These are phyloP conservation scores for Acipenser transmontanus DNA, from an alignment of 2,797 vertebrate genomes.

Conservation along the genomic window DNA sequence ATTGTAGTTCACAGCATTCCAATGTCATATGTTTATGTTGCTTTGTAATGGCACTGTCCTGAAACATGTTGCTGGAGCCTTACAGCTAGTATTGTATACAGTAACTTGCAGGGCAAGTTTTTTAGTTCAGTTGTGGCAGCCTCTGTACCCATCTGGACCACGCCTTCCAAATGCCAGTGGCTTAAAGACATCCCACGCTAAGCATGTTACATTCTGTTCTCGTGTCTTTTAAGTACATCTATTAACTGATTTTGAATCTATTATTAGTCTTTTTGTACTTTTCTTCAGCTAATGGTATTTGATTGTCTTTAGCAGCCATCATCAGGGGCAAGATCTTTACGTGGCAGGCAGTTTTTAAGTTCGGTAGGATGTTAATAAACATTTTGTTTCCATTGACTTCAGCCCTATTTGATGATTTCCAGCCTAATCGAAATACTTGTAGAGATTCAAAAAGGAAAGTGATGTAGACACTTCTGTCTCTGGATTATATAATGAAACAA, in stretches of 20 bases:
- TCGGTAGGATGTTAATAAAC: background rate
- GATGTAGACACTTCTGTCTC: conserved; percentile 28
- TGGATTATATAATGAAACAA: conserved; percentile 42
- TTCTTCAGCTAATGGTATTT: background rate
- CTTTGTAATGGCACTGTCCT: conserved; percentile 52
- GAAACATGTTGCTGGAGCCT: conserved; percentile 57
- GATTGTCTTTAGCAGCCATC: background rate
- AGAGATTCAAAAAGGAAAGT: conserved; percentile 29
- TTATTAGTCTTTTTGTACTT: background rate
- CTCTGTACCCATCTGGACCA: background rate
- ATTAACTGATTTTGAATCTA: background rate
- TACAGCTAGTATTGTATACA: conserved; percentile 31
- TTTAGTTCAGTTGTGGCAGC: background rate
- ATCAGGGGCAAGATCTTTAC: too few species aligned
- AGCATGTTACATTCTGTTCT: conserved; percentile 1
- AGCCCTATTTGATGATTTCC: conserved; percentile 39
- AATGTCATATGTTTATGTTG: conserved; percentile 54
- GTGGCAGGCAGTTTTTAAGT: background rate
- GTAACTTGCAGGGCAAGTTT: conserved; percentile 13
- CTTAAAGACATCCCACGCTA: conserved; percentile 1
- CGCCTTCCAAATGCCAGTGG: background rate
- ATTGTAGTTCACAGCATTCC: conserved; percentile 57
- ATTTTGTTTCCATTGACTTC: background rate
- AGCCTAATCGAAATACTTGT: conserved; percentile 38
- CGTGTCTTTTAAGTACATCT: conserved; percentile 10